Evolutionary conservation across 2,797 vertebrate genomes (phyloP).

Genomic region (Lepilemur ruficaudatus): DNA sequence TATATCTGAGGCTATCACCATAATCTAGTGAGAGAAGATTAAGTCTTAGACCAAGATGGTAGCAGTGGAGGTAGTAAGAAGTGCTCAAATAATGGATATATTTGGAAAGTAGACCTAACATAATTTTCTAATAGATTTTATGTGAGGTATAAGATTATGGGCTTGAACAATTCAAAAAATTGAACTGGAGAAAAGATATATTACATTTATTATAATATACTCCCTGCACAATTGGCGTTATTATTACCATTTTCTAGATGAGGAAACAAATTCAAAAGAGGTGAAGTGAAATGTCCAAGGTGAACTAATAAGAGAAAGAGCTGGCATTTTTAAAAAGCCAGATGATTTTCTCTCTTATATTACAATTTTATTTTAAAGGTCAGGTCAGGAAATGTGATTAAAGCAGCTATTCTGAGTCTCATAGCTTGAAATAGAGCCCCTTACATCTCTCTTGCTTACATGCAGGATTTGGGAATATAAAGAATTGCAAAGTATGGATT

Average conservation of each 20-base stretch:
- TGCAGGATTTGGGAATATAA: background rate
- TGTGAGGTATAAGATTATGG: background rate
- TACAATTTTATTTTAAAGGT: background rate
- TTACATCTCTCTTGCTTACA: background rate
- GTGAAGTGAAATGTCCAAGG: background rate
- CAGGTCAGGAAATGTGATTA: background rate
- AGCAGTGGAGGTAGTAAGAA: background rate
- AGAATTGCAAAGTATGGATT: background rate
- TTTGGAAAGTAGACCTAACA: background rate
- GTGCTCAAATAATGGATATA: background rate
- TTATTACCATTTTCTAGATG: background rate
- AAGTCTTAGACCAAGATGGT: background rate
- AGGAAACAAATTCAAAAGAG: background rate
- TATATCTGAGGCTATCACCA: background rate
- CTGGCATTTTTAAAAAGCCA: background rate
- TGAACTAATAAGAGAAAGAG: background rate
- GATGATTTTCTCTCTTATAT: background rate
- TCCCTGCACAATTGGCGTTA: background rate
- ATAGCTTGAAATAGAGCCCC: background rate
- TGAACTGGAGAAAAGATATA: background rate
- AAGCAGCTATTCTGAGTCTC: background rate
- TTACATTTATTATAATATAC: background rate
- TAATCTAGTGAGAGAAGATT: background rate
- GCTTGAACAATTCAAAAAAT: background rate
- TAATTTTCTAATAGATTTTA: background rate